A percentile compares a stretch with the other conserved stretches of the same genome.
Conservation (phyloP, 1,140 invertebrate genomes). For the Zaprionus africanus region DNA sequence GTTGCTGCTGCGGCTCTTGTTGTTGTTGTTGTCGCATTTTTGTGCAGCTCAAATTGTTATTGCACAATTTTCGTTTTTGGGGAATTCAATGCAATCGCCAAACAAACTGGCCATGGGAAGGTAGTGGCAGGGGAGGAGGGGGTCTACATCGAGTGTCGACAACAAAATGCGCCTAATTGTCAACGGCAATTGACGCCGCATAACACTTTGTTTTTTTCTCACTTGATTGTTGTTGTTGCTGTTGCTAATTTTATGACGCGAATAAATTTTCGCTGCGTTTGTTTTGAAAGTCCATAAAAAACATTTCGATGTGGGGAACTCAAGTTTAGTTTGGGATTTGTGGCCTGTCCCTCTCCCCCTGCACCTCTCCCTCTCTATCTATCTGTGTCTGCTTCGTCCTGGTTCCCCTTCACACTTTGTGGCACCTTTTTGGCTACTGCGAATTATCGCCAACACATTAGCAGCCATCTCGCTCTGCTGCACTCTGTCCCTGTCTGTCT, state of each 20-base stretch:
- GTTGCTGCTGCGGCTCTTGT: conserved; percentile 2
- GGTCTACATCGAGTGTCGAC: conserved; percentile 46
- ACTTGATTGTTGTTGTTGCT: neutral
- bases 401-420: neutral
- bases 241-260: conserved; percentile 72
- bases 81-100: conserved; percentile 71
- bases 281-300: conserved; percentile 35
- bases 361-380: neutral
- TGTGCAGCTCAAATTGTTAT: conserved; percentile 78
- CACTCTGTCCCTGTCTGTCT: neutral
- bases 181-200: conserved; percentile 69
- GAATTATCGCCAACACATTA: conserved; percentile 50
- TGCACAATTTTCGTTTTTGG: conserved; percentile 73
- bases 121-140: no score
- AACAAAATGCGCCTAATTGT: conserved; percentile 81
- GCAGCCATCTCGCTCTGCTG: conserved; percentile 1
- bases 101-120: conserved; percentile 12
- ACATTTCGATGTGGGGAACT: neutral
- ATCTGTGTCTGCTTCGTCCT: neutral
- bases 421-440: conserved; percentile 27
- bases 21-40: conserved; percentile 58
- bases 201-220: conserved; percentile 75
- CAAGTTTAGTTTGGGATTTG: conserved; percentile 21
- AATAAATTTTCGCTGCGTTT: conserved; percentile 46
- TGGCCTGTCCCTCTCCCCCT: neutral